Evolutionary conservation across 2,113 vertebrate species (phyloP), one percentile per base, ranked within the genome.

Genomic region (Callorhinus ursinus): DNA sequence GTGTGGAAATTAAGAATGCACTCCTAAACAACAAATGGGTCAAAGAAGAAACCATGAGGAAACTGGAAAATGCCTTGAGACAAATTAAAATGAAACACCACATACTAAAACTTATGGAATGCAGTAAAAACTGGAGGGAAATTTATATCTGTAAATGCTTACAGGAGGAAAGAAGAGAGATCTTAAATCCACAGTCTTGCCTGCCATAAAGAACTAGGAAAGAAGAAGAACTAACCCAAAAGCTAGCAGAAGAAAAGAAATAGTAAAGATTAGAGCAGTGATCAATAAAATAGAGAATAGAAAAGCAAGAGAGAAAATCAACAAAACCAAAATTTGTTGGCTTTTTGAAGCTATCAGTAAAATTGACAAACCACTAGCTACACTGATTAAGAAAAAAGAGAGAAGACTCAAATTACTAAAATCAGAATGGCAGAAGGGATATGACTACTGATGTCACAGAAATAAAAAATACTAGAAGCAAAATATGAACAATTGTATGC

Each of bases 31-130:
- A 36, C 63, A 19, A 65, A 4, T 49, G 42, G 2, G 4, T 89
- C 71, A 53, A 69, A 90, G 39, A 85, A 93, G n/a, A 86, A 71
- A 86, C 55, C 72, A 80, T 55, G 49, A 71, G 13, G 15, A 49
- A 36, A 72, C 36, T 93, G 22, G 92, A 93, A 96, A 71, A 84
- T 79, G 69, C 19, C 9, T 57, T 71, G 81, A 88, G 79, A 69
- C 14, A 61, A 42, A 26, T 93, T 76, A 67, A 90, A 86, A 90
- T 31, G 14, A 96, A 63, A 90, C 22, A 63, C 13, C 71, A 51
- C 63, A 22, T 36, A 36, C n/a, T 65, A 13, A 55, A 85, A 72
- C 19, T 49, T 69, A 53, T 3, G 4, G 71, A 80, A 61, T 11
- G 7, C 7, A 86, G 63, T 28, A 19, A 90, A 83, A 80, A 46